Conservation (phyloP, 2,888 invertebrate species). For the Branchipolynoe longqiensis region DNA sequence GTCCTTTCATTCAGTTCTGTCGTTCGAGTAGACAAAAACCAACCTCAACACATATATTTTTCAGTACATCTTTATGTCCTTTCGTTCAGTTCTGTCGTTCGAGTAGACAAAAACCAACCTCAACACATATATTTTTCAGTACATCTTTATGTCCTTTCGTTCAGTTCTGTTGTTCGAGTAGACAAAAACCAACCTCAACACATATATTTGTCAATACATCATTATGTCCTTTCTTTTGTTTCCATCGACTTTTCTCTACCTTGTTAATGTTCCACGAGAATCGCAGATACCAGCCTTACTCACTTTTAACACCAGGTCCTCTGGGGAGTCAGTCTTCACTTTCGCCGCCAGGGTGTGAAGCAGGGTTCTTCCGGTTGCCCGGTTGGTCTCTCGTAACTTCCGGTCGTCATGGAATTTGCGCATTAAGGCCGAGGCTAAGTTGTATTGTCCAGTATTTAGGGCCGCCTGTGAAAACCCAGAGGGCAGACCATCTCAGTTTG, state of each 20-base stretch:
- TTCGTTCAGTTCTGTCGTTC: no score
- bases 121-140: no score
- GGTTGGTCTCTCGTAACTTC: constrained; percentile 72
- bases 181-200: no score
- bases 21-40: no score
- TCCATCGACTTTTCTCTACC: not conserved
- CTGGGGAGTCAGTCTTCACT: constrained; percentile 64
- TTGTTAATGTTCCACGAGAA: not conserved
- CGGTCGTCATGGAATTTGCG: constrained; percentile 74
- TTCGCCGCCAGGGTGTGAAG: constrained; percentile 81
- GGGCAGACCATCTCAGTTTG: no score
- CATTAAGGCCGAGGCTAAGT: constrained; percentile 82
- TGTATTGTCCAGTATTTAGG: constrained; percentile 81
- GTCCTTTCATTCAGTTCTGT: no score
- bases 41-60: no score
- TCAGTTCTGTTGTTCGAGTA: no score
- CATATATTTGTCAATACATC: no score
- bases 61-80: no score
- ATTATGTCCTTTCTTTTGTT: not conserved
- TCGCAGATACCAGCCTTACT: not conserved
- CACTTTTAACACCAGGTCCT: constrained; percentile 41
- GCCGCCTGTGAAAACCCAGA: constrained; percentile 78
- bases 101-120: no score
- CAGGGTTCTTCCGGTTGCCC: constrained; percentile 78
- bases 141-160: no score